These are phyloP conservation scores for Ormia ochracea DNA, from an alignment of 2,888 invertebrate species.

Conservation along the genomic window DNA sequence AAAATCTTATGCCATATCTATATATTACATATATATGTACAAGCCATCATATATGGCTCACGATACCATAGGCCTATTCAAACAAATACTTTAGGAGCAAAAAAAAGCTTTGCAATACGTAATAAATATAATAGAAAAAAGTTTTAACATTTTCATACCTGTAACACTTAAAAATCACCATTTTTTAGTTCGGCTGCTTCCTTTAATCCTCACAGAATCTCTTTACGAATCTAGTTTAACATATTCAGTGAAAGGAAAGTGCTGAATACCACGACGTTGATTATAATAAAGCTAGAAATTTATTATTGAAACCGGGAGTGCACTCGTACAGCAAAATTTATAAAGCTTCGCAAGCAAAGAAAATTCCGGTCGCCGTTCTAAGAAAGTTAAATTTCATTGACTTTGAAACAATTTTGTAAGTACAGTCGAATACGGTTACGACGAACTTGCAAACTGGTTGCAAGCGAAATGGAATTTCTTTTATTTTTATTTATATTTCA, in stretches of 20 bases:
- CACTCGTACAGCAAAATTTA: slow-evolving; percentile 22
- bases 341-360: slow-evolving; percentile 6
- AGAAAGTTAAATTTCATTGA: slow-evolving; percentile 27
- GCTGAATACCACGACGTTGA: slow-evolving; percentile 51
- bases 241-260: background rate
- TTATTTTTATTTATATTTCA: no score
- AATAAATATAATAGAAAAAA: no score
- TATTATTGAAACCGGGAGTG: background rate
- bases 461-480: no score
- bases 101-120: no score
- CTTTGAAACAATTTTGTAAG: slow-evolving; percentile 21
- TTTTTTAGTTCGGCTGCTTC: background rate
- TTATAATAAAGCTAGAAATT: slow-evolving; percentile 33
- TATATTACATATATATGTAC: no score
- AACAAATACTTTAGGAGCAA: no score
- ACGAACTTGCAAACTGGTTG: no score
- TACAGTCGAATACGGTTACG: no score
- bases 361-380: slow-evolving; percentile 7
- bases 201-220: background rate
- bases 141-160: no score
- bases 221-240: background rate
- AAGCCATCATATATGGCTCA: no score
- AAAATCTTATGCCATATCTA: no score
- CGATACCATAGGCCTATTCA: no score
- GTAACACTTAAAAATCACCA: background rate